Evolutionary conservation across 2,888 invertebrate species (phyloP).

Genomic region (Scrobipalpa costella): DNA sequence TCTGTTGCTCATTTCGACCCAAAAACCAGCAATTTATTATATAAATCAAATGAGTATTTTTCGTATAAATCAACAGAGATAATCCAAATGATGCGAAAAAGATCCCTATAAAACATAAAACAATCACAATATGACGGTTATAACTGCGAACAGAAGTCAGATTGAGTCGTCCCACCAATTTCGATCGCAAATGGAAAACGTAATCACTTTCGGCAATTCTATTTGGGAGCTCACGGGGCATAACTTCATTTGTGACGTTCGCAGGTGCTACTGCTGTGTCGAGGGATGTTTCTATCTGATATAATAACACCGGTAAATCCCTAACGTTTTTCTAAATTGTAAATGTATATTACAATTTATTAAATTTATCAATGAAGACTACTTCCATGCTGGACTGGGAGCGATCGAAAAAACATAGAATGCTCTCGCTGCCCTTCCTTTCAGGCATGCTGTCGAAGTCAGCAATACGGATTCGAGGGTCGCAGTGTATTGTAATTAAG

Average conservation of each 20-base stretch:
- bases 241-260: conserved; percentile 58
- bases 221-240: conserved; percentile 58
- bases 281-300: not conserved
- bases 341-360: not conserved
- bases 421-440: too few species aligned
- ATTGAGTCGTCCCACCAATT: conserved; percentile 65
- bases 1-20: too few species aligned
- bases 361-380: not conserved
- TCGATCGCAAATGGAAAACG: conserved; percentile 71
- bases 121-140: conserved; percentile 51
- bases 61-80: not conserved
- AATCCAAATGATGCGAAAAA: not conserved
- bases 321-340: not conserved
- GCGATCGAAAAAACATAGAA: too few species aligned
- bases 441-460: too few species aligned
- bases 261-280: conserved; percentile 54
- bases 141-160: conserved; percentile 47
- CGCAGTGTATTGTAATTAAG: too few species aligned
- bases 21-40: too few species aligned
- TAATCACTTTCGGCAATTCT: conserved; percentile 72
- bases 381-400: too few species aligned
- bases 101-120: conserved; percentile 44
- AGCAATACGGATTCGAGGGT: too few species aligned
- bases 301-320: conserved; percentile 6
- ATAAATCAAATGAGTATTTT: too few species aligned